Conservation (phyloP, 2,797 vertebrate genomes). For the Cossypha niveicapilla region DNA sequence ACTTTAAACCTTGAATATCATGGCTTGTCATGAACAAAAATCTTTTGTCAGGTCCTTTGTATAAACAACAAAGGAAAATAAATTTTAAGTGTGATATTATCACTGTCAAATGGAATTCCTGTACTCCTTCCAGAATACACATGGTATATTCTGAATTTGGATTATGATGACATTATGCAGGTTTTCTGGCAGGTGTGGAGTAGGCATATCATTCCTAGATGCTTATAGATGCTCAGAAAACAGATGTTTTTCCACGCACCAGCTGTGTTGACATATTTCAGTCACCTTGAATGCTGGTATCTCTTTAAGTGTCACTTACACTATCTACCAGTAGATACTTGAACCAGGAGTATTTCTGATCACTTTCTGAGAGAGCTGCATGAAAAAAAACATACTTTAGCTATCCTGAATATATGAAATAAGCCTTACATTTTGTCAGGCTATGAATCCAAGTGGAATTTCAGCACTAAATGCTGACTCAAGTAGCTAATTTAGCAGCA, state of each 20-base stretch:
- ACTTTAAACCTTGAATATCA: background rate
- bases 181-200: background rate
- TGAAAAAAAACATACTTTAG: background rate
- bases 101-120: background rate
- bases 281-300: background rate
- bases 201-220: background rate
- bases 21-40: background rate
- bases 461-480: background rate
- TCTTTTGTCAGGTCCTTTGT: background rate
- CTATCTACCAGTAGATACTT: background rate
- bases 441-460: background rate
- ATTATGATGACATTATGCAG: background rate
- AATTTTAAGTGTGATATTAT: background rate
- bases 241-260: background rate
- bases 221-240: background rate
- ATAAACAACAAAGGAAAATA: background rate
- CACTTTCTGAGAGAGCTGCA: background rate
- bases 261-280: background rate
- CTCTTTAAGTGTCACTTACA: background rate
- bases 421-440: background rate
- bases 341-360: background rate
- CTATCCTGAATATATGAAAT: background rate
- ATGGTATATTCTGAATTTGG: background rate
- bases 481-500: background rate
- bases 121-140: background rate